Evolutionary conservation across 2,888 invertebrate species (phyloP), one percentile per base, ranked within the genome.

Genomic region (Epistrophe grossulariae): DNA sequence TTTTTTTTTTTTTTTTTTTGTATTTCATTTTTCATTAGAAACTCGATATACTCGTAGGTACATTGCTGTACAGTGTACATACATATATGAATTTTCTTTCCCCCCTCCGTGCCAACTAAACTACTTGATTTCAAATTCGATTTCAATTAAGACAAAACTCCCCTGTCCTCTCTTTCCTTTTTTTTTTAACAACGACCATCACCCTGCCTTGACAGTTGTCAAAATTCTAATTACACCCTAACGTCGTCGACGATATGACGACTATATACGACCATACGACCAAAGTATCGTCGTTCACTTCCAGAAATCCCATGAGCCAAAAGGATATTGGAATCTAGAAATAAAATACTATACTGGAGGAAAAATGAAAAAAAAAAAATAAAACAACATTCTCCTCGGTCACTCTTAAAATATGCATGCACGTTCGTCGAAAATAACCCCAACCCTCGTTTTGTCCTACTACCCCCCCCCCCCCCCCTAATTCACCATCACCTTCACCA

Each of bases 121-220:
- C 55, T 76, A 83, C 72, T 79, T 87, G 87, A 87, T 87, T 87
- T 83, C 76, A 83, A 87, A 87, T 87, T 87, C 87, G 87, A 87
- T 87, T 87, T 87, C 87, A 87, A 87, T 87, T 87, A 87, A 87
- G 81, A 64, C 74, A 71, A 52, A 60, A 70, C 73, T 70, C 72
- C 50, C 68, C 45, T 60, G 4, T 13, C 57, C 45, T 3, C 28
- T 11, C 43, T 17, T 13, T 24, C 3, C 3, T 24, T 24, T 24
- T 24, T 24, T 24, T 24, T 24, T 24, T 43, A 17, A 45, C 43
- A 57, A 45, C 74, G 48, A 70, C 71, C 59, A 59, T 24, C 73
- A 77, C 6, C 35, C 8, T 35, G 35, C 55, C 70, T 40, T 55
- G 70, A 84, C 74, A 87, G 76, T 85, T 85, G 82, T 82, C 85